phyloP scores from a whole-genome alignment of 2,797 vertebrate species.

The Nannoperca australis region DNA sequence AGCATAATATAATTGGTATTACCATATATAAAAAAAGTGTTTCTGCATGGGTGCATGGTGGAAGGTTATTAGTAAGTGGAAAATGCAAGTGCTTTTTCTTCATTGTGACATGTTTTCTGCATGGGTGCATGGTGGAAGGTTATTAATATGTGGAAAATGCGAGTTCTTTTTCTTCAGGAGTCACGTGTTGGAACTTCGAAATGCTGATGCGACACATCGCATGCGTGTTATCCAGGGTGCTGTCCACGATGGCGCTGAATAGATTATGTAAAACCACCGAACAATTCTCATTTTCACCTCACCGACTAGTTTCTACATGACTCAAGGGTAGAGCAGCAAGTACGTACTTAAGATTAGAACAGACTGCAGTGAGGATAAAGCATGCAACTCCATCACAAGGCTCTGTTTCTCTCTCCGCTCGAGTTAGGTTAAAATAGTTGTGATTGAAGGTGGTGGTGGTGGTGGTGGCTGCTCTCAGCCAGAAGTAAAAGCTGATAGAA shows the following conservation, averaged over 20 bases:
- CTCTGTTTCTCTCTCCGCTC: conserved; percentile 46
- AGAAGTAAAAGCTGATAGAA: conserved; percentile 27
- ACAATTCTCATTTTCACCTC: conserved; percentile 70
- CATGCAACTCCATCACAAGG: conserved; percentile 47
- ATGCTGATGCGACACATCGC: conserved; percentile 59
- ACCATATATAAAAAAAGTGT: conserved; percentile 10
- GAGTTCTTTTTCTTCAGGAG: conserved; percentile 11
- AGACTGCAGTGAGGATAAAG: conserved; percentile 49
- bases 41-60: conserved; percentile 3
- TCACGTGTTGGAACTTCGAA: conserved; percentile 49
- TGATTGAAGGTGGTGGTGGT: conserved; percentile 28
- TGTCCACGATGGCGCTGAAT: conserved; percentile 58
- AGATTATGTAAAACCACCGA: conserved; percentile 76
- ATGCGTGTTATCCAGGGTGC: conserved; percentile 46
- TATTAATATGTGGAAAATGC: conserved; percentile 32
- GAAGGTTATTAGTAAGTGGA: conserved; percentile 26
- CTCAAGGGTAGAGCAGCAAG: conserved; percentile 53
- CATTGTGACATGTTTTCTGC: conserved; percentile 10
- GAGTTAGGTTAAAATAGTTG: conserved; percentile 47
- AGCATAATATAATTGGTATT: conserved; percentile 17
- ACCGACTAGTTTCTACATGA: conserved; percentile 40
- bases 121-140: conserved; percentile 8
- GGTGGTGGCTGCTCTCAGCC: background rate
- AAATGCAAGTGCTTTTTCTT: conserved; percentile 24
- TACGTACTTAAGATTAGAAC: conserved; percentile 45